Base-by-base conservation (phyloP, 2,113 vertebrate species). In the Odobenus rosmarus region DNA sequence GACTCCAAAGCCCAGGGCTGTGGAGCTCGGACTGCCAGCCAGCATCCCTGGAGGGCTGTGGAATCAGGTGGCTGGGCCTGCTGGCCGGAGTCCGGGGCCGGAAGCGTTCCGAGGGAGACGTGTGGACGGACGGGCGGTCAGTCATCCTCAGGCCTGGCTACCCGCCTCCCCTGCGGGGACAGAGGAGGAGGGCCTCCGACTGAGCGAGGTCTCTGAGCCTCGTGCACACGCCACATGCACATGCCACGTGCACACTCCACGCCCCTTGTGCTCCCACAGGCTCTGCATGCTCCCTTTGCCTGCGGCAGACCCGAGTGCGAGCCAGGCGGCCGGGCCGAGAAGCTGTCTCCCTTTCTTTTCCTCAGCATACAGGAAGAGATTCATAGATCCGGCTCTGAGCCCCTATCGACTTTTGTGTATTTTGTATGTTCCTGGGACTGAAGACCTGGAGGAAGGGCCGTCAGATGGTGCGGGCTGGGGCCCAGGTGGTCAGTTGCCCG, bases 311-410 rank as follows among this genome's bases (percentile, higher is more conserved):
- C 31, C 69, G 24, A 4, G 18, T 21, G 67, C 8, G 8, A 18
- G 67, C 28, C 10, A 1, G 36, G 36, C 0, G 10, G 69, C 19
- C 5, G 26, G 33, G 24, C 72, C 13, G 5, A 14, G 31, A 59
- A 36, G 49, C 18, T 31, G 16, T 39, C n/a, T 62, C 19, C 77
- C 49, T 76, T 96, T 28, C 21, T 92, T n/a, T 46, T 42, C 16
- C 49, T 84, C 39, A 2, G 6, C 1, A 3, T 39, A 15, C 46
- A 33, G 15, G 42, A 57, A 76, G 79, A 62, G 36, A 18, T 24
- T 55, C 31, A 31, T 8, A 49, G 67, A 19, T 82, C 23, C 46
- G 69, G 36, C 42, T 39, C 36, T 55, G 46, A 36, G 36, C 16
- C 16, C 49, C 49, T 8, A 7, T 24, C 1, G 19, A 51, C 49